Conservation (phyloP, 2,888 invertebrate species). For the Metalampra italica region DNA sequence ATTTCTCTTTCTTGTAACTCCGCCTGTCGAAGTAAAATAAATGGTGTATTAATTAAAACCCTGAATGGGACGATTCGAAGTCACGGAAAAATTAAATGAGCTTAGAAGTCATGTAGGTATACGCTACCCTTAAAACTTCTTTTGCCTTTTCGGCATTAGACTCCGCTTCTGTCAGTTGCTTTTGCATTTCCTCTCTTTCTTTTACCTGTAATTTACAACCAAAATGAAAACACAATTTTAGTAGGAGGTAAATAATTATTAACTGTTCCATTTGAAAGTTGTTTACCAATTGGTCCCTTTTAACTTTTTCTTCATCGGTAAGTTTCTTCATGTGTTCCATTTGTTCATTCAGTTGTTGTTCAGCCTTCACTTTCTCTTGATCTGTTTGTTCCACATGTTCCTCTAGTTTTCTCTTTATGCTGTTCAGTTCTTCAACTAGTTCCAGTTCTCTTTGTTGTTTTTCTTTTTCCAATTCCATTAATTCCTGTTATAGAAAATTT, state of each 20-base stretch:
- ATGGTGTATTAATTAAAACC: background rate
- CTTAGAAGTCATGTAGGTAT: background rate
- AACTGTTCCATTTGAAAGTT: background rate
- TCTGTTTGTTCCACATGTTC: conserved; percentile 62
- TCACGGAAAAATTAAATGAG: too few species aligned
- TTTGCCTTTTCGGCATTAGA: conserved; percentile 46
- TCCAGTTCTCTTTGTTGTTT: conserved; percentile 53
- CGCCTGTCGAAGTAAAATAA: background rate
- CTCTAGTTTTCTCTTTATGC: conserved; percentile 52
- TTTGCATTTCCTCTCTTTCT: conserved; percentile 56
- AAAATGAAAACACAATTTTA: too few species aligned
- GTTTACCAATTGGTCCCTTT: conserved; percentile 53
- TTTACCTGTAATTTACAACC: conserved; percentile 42
- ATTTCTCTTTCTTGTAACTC: conserved; percentile 37
- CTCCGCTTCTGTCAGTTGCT: conserved; percentile 48
- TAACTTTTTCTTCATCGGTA: conserved; percentile 53
- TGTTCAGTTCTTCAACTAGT: conserved; percentile 52
- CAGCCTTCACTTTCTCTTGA: conserved; percentile 49
- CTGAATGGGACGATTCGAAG: too few species aligned
- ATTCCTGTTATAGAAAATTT: conserved; percentile 37
- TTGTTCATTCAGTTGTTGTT: conserved; percentile 49
- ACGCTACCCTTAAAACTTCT: conserved; percentile 45
- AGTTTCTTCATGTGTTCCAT: conserved; percentile 58
- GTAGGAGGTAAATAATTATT: too few species aligned
- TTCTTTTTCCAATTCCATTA: conserved; percentile 53